Evolutionary conservation across 2,113 vertebrate genomes (phyloP).

Genomic region (Machaerirhynchus nigripectus): DNA sequence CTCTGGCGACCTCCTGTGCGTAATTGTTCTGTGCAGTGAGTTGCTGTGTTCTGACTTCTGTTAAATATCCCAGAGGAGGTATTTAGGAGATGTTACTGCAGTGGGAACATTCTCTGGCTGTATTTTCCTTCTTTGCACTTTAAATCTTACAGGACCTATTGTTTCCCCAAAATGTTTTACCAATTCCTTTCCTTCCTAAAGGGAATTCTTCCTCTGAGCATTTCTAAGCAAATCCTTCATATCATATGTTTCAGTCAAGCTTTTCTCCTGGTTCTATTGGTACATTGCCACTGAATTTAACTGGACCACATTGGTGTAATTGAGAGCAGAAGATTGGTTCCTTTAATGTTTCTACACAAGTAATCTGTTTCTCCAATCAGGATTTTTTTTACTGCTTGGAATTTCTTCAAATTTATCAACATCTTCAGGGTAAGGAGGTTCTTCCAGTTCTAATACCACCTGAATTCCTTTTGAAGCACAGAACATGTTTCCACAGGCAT

Average conservation of each 20-base stretch:
- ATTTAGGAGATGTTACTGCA: neutral
- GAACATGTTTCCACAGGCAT: constrained; percentile 35
- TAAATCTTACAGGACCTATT: neutral
- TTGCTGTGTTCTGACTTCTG: neutral
- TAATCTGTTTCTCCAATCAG: neutral
- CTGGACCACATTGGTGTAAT: neutral
- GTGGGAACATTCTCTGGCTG: neutral
- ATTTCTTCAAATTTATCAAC: constrained; percentile 52
- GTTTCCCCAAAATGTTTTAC: neutral
- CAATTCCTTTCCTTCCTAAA: neutral
- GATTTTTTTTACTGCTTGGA: neutral
- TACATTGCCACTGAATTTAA: neutral
- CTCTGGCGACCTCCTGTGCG: neutral
- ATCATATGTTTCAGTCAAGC: neutral
- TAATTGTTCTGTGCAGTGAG: neutral
- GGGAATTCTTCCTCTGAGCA: neutral
- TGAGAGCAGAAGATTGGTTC: neutral
- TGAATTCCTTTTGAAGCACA: constrained; percentile 53
- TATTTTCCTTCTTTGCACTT: neutral
- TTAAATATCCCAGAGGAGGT: neutral
- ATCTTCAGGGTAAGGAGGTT: constrained; percentile 43
- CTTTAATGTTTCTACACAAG: constrained; percentile 33
- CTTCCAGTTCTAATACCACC: constrained; percentile 14
- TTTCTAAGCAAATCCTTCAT: neutral
- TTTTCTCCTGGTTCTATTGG: neutral